A percentile compares a stretch with the other conserved stretches of the same genome.
phyloP scores from a whole-genome alignment of 2,888 invertebrate genomes.

The Dicyrtomina minuta region DNA sequence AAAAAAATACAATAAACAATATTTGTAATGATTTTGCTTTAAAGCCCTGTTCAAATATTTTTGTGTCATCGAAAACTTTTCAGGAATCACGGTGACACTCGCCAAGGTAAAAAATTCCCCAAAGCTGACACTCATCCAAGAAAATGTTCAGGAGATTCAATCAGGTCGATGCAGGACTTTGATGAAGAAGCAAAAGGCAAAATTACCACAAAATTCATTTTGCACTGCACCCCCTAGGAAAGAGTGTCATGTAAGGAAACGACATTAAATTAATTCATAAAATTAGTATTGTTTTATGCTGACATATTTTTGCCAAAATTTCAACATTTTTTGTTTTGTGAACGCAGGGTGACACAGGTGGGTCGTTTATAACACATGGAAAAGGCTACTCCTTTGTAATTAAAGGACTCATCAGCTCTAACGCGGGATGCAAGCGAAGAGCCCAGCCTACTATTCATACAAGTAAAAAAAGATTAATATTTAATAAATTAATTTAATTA shows the following conservation, averaged over 20 bases:
- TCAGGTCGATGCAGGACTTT: not conserved
- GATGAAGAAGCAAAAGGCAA: not conserved
- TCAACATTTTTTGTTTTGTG: not conserved
- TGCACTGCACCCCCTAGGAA: constrained; percentile 8
- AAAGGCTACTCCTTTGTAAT: constrained; percentile 26
- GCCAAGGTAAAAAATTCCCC: too few species aligned
- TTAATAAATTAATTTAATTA: not conserved
- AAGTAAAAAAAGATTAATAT: too few species aligned
- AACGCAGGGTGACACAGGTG: constrained; percentile 17
- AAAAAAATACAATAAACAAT: not conserved
- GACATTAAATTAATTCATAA: too few species aligned
- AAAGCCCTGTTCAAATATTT: too few species aligned
- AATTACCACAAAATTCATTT: not conserved
- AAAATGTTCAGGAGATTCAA: not conserved
- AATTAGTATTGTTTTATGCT: too few species aligned
- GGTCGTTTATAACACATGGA: constrained; percentile 18
- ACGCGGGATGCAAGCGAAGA: constrained; percentile 23
- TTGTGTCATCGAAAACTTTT: too few species aligned
- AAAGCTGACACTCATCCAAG: constrained; percentile 7
- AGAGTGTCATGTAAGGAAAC: constrained; percentile 4
- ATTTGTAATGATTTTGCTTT: not conserved
- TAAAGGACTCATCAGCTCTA: constrained; percentile 12
- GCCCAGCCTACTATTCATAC: constrained; percentile 17
- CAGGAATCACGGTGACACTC: constrained; percentile 3
- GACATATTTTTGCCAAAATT: not conserved